phyloP scores from a whole-genome alignment of 2,113 vertebrate species.

The Xyrauchen texanus region DNA sequence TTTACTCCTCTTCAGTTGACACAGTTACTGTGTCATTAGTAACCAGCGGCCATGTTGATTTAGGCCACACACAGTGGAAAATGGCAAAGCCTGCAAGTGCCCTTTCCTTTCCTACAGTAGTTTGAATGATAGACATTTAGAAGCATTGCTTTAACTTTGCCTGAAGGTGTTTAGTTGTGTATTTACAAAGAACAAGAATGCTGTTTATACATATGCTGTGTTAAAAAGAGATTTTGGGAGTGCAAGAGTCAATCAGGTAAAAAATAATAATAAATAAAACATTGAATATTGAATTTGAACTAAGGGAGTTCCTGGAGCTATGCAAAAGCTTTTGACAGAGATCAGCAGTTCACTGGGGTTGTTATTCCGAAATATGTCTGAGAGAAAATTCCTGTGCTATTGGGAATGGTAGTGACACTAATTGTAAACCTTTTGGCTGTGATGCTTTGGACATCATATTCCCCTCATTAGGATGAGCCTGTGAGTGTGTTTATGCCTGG shows the following conservation, averaged over 20 bases:
- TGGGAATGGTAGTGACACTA: slow-evolving; percentile 54
- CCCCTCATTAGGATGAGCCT: slow-evolving; percentile 17
- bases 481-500: background rate
- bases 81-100: background rate
- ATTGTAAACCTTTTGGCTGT: slow-evolving; percentile 61
- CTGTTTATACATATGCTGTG: background rate
- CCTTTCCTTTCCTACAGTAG: background rate
- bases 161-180: background rate
- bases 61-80: slow-evolving; percentile 25
- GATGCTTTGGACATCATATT: slow-evolving; percentile 23
- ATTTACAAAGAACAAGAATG: background rate
- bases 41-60: background rate
- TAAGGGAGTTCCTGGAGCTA: background rate
- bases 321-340: background rate
- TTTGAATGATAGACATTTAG: background rate
- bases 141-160: background rate
- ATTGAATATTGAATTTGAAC: too few relatives aligned
- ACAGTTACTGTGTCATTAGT: slow-evolving; percentile 5
- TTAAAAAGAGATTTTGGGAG: too few relatives aligned
- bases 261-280: too few relatives aligned
- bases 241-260: too few relatives aligned
- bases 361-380: background rate
- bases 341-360: background rate
- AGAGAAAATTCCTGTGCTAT: slow-evolving; percentile 45
- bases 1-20: slow-evolving; percentile 18